Evolutionary conservation across 2,113 vertebrate species (phyloP), one percentile per base, ranked within the genome.

Genomic region (Antennarius striatus): DNA sequence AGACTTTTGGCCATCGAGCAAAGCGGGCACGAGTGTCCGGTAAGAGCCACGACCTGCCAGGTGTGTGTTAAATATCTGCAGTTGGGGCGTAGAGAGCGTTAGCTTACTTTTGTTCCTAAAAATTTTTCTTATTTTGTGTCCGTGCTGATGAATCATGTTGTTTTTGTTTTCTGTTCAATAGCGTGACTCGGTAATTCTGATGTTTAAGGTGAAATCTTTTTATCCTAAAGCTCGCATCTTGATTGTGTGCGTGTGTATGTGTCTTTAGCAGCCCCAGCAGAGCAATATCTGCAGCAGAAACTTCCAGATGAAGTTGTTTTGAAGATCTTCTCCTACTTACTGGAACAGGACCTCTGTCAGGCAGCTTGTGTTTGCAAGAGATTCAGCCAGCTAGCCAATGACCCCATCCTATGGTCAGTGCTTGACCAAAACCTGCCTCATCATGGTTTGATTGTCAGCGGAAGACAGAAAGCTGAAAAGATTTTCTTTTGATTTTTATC

Each of bases 221-320:
- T 45, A 32, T 65, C 4, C 32, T 36, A 7, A 36, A 7, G 32
- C 32, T 36, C 32, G 8, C 58, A 39, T 39, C 60, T 78, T 51
- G 56, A 13, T 22, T 58, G 10, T 28, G 6, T 5, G 6, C 46
- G 6, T 54, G 0, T 64, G 3, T 78, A 16, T 86, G 42, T 83
- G n/a, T 80, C 63, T 79, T 56, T 71, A 98, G 97, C 96, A 90
- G 97, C 98, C 77, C 97, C 97, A 89, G 98, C 98, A 86, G 98
- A 99, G 88, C 98, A 99, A 1, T 99, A 99, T 90, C 95, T 99
- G 89, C 98, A 99, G 88, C 96, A 98, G 90, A 99, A 99, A 89
- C 90, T 99, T 75, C 98, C 98, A 81, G 98, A 99, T 92, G 98
- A 99, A 91, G 98, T 99, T 10, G 96, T 99, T 90, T 91, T 99